phyloP scores from a whole-genome alignment of 2,888 invertebrate genomes.

The Xestobium rufovillosum region DNA sequence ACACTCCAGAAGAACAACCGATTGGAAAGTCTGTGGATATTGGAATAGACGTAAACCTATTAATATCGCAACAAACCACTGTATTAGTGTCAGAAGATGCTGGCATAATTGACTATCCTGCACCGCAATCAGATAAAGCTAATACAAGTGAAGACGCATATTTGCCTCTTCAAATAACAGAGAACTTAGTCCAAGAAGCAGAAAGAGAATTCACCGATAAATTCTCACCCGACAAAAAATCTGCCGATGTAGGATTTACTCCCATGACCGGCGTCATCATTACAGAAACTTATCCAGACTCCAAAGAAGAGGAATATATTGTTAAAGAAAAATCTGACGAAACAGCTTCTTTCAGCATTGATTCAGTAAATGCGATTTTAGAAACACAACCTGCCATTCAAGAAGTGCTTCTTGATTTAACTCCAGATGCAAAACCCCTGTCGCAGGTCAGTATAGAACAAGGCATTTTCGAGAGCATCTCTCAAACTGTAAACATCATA shows the following conservation, averaged over 20 bases:
- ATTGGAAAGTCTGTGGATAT: constrained; percentile 33
- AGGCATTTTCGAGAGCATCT: constrained; percentile 42
- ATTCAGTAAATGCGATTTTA: constrained; percentile 37
- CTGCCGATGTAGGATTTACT: constrained; percentile 46
- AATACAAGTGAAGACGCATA: constrained; percentile 42
- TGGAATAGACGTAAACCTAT: constrained; percentile 33
- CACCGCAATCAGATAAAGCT: constrained; percentile 34
- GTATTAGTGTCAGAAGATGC: constrained; percentile 30
- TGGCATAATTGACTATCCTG: constrained; percentile 12
- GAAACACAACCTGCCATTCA: constrained; percentile 32
- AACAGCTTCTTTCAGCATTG: constrained; percentile 35
- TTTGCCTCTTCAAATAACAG: constrained; percentile 45
- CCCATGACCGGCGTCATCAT: constrained; percentile 52
- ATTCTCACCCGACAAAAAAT: constrained; percentile 47
- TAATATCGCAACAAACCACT: constrained; percentile 40
- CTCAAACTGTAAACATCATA: constrained; percentile 39
- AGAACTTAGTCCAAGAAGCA: constrained; percentile 44
- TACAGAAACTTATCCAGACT: constrained; percentile 46
- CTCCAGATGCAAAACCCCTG: constrained; percentile 26
- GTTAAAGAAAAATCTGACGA: constrained; percentile 23
- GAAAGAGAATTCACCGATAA: constrained; percentile 45
- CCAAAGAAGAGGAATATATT: constrained; percentile 33
- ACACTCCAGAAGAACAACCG: constrained; percentile 32
- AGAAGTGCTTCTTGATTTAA: constrained; percentile 30
- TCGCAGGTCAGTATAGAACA: constrained; percentile 37